Percentiles rank a stretch among this genome's conserved stretches.
Conservation (phyloP, 1,140 invertebrate genomes). For the Solenopsis fugax region DNA sequence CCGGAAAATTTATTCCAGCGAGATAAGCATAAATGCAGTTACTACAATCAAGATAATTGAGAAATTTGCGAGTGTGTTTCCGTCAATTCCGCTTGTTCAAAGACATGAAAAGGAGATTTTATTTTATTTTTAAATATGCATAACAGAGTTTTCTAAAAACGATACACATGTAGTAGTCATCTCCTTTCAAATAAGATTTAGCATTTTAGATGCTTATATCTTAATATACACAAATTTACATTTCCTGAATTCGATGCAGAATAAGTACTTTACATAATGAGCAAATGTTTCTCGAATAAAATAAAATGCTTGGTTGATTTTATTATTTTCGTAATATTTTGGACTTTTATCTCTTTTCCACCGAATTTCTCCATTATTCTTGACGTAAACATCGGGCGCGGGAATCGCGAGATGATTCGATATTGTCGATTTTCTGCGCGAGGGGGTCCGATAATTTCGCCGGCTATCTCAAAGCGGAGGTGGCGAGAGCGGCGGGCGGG, state of each 20-base stretch:
- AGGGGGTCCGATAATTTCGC: constrained; percentile 64
- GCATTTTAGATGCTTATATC: neutral
- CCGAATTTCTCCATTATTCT: constrained; percentile 15
- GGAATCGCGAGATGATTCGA: constrained; percentile 63
- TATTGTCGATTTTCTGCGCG: constrained; percentile 68
- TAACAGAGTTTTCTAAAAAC: neutral
- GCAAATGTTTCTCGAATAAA: neutral
- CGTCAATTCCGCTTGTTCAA: neutral
- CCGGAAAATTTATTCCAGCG: constrained; percentile 15
- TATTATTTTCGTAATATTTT: neutral
- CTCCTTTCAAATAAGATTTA: neutral
- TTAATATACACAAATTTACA: neutral
- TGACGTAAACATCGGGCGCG: neutral
- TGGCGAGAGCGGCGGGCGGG: constrained; percentile 41
- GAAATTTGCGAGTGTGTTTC: constrained; percentile 27
- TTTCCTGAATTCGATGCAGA: neutral
- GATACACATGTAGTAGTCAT: neutral
- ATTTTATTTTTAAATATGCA: neutral
- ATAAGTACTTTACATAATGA: neutral
- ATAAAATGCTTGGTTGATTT: neutral
- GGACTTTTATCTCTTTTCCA: neutral
- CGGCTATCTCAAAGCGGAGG: neutral
- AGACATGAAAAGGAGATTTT: neutral
- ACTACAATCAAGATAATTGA: constrained; percentile 40
- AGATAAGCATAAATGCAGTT: constrained; percentile 29